Percentiles rank a stretch among this genome's conserved stretches.
Conservation (phyloP, 2,797 vertebrate species). For the Liparis tanakae region DNA sequence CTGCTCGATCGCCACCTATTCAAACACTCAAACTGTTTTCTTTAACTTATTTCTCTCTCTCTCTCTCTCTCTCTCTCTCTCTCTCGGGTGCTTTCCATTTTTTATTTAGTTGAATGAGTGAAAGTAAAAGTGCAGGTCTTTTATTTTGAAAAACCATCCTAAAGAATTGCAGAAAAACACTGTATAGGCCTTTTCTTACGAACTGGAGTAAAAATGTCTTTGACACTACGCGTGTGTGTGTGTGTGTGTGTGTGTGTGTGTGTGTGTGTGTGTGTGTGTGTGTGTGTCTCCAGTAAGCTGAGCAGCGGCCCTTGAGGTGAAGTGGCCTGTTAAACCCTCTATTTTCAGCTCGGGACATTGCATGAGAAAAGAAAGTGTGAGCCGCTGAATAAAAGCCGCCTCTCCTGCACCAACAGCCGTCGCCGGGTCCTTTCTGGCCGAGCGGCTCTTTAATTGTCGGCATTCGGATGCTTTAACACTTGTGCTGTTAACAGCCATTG, state of each 20-base stretch:
- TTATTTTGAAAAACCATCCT: conserved; percentile 10
- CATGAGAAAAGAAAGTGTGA: conserved; percentile 82
- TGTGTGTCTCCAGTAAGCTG: conserved; percentile 32
- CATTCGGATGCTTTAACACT: conserved; percentile 95
- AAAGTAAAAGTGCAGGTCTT: background rate
- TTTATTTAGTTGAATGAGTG: background rate
- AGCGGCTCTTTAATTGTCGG: conserved; percentile 89
- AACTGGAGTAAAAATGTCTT: conserved; percentile 6
- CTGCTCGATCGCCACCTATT: conserved; percentile 41
- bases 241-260: conserved; percentile 18
- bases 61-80: background rate
- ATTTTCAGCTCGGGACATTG: conserved; percentile 67
- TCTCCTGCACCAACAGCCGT: conserved; percentile 80
- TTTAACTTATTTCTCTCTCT: conserved; percentile 9
- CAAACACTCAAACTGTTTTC: conserved; percentile 32
- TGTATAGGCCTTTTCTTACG: background rate
- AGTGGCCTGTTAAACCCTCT: conserved; percentile 69
- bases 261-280: conserved; percentile 8
- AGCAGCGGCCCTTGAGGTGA: conserved; percentile 64
- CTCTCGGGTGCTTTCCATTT: conserved; percentile 17
- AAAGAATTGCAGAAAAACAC: background rate
- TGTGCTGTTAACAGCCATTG: conserved; percentile 93
- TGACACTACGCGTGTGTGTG: conserved; percentile 6
- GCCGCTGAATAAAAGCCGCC: conserved; percentile 65
- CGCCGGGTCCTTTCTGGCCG: conserved; percentile 87